phyloP scores from a whole-genome alignment of 2,113 vertebrate genomes.

The Pachypanchax playfairii region DNA sequence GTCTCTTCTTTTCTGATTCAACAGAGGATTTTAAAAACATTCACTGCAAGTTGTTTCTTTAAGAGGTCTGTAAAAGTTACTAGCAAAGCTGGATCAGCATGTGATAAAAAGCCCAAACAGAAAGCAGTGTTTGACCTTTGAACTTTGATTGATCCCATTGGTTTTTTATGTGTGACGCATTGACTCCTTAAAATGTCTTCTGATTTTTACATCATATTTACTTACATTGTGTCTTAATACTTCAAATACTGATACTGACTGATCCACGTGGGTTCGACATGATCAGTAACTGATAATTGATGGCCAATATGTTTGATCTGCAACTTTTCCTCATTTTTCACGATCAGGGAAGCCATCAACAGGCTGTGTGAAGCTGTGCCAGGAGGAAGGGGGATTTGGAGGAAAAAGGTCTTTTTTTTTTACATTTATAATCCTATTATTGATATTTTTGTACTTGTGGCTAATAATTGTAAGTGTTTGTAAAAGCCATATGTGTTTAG shows the following conservation, averaged over 20 bases:
- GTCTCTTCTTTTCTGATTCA: background rate
- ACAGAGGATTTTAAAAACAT: background rate
- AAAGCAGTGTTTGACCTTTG: conserved; percentile 42
- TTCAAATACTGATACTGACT: too few relatives aligned
- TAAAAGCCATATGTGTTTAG: too few relatives aligned
- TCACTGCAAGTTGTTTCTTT: background rate
- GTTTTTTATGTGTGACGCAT: too few relatives aligned
- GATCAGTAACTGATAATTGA: background rate
- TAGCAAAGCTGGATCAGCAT: background rate
- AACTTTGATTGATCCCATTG: conserved; percentile 20
- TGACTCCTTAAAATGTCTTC: conserved; percentile 19
- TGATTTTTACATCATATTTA: too few relatives aligned
- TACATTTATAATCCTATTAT: background rate
- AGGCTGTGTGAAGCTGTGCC: conserved; percentile 93
- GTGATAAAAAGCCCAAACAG: background rate
- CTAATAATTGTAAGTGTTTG: background rate
- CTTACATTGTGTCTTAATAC: too few relatives aligned
- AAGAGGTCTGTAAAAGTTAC: background rate
- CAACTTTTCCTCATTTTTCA: conserved; percentile 26
- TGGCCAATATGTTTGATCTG: conserved; percentile 13
- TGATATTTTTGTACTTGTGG: background rate
- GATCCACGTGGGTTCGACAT: background rate
- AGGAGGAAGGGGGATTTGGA: conserved; percentile 90
- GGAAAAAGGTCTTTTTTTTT: conserved; percentile 86
- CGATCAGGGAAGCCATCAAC: conserved; percentile 93